Evolutionary conservation across 2,888 invertebrate species (phyloP).

Genomic region (Alsophila aescularia): DNA sequence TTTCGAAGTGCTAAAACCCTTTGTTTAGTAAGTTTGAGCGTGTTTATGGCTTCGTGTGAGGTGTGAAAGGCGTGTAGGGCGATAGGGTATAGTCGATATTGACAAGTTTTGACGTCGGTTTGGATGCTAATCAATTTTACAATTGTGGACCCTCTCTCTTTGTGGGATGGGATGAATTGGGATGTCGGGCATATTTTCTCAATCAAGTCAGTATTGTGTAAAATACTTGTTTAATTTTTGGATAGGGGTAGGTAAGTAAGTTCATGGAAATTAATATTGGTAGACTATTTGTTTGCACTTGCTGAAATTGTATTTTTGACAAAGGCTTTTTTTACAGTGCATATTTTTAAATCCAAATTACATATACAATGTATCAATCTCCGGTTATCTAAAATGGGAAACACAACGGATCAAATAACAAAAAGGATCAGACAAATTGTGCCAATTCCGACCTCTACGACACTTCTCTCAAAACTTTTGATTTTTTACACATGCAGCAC

Average conservation of each 20-base stretch:
- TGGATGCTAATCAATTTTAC: constrained; percentile 42
- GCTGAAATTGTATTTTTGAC: too few relatives aligned
- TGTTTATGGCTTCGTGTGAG: constrained; percentile 27
- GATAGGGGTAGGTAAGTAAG: neutral
- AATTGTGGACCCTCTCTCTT: constrained; percentile 26
- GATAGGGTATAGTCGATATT: constrained; percentile 33
- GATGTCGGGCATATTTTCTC: neutral
- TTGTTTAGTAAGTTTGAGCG: constrained; percentile 28
- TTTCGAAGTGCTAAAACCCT: constrained; percentile 32
- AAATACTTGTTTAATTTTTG: neutral
- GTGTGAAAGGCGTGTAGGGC: constrained; percentile 22
- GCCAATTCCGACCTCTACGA: neutral
- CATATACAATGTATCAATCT: neutral
- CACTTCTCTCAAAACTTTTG: constrained; percentile 13
- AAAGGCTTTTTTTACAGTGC: too few relatives aligned
- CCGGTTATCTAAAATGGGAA: neutral
- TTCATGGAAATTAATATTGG: too few relatives aligned
- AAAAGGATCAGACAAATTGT: constrained; percentile 8
- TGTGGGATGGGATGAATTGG: neutral
- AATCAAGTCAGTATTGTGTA: neutral
- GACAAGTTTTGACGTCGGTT: constrained; percentile 34
- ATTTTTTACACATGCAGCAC: constrained; percentile 16
- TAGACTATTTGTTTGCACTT: too few relatives aligned
- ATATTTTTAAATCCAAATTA: neutral
- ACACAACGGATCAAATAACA: neutral